Evolutionary conservation across 2,113 vertebrate species (phyloP).

Genomic region (Oreotrochilus melanogaster): DNA sequence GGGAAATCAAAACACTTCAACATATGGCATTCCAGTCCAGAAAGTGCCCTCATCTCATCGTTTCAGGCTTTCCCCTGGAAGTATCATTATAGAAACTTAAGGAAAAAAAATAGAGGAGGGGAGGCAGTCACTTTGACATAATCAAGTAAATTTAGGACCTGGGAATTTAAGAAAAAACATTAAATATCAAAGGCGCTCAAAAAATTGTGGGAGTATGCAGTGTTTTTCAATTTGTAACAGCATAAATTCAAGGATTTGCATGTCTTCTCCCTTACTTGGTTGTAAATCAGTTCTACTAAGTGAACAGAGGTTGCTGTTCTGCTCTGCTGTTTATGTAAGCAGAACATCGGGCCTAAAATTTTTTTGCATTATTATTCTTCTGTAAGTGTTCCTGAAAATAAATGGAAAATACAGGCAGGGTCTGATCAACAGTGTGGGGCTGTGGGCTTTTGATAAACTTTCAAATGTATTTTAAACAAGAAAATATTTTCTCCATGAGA

Average conservation of each 20-base stretch:
- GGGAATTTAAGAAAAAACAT: neutral
- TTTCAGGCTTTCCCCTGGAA: neutral
- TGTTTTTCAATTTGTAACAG: neutral
- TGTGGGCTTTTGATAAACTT: neutral
- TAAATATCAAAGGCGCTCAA: neutral
- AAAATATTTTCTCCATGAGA: neutral
- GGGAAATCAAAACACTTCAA: neutral
- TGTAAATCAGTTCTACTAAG: neutral
- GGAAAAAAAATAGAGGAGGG: neutral
- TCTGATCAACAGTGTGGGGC: neutral
- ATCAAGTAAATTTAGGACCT: neutral
- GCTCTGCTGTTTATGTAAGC: neutral
- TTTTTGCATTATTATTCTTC: neutral
- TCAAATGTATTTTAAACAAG: neutral
- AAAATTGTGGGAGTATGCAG: neutral
- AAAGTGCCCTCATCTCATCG: neutral
- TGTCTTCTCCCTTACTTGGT: neutral
- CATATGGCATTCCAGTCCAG: neutral
- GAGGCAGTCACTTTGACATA: neutral
- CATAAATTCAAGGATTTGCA: neutral
- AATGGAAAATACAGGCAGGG: neutral
- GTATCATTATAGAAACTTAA: neutral
- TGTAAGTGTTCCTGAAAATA: neutral
- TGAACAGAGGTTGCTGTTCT: neutral
- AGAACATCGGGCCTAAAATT: neutral